A percentile compares a stretch with the other conserved stretches of the same genome.
These are phyloP conservation scores for Cybosia mesomella DNA, from an alignment of 2,888 invertebrate genomes.

Conservation along the genomic window DNA sequence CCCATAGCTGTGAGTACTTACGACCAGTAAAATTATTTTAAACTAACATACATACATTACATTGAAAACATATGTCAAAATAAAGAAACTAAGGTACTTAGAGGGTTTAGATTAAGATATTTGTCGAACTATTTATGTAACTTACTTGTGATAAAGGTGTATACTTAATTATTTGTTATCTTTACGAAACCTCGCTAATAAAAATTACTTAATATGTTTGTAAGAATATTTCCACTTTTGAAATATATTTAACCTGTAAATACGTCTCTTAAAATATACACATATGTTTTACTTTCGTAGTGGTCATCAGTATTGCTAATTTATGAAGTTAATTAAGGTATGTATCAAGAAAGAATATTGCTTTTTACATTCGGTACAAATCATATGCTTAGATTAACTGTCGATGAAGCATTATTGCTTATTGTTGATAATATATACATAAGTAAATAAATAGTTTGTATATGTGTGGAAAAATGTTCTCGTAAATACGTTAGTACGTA, in stretches of 20 bases:
- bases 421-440: conserved; percentile 48
- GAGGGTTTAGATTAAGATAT: conserved; percentile 47
- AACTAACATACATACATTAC: conserved; percentile 19
- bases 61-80: conserved; percentile 27
- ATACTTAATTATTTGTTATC: conserved; percentile 56
- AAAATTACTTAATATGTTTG: conserved; percentile 43
- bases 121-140: conserved; percentile 45
- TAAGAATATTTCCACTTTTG: conserved; percentile 44
- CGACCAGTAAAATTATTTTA: conserved; percentile 32
- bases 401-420: conserved; percentile 50
- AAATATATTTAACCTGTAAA: conserved; percentile 45
- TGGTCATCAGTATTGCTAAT: conserved; percentile 68
- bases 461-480: conserved; percentile 49
- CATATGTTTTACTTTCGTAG: conserved; percentile 49
- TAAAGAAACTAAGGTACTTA: conserved; percentile 44
- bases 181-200: conserved; percentile 56
- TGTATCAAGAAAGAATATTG: conserved; percentile 45
- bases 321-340: conserved; percentile 57
- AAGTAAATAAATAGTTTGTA: conserved; percentile 47
- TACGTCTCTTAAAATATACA: conserved; percentile 41
- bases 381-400: conserved; percentile 46
- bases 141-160: conserved; percentile 62
- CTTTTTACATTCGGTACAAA: conserved; percentile 65
- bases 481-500: conserved; percentile 35
- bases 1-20: conserved; percentile 21